These are phyloP conservation scores for Dreissena rostriformis DNA, from an alignment of 1,140 invertebrate genomes.

Conservation along the genomic window DNA sequence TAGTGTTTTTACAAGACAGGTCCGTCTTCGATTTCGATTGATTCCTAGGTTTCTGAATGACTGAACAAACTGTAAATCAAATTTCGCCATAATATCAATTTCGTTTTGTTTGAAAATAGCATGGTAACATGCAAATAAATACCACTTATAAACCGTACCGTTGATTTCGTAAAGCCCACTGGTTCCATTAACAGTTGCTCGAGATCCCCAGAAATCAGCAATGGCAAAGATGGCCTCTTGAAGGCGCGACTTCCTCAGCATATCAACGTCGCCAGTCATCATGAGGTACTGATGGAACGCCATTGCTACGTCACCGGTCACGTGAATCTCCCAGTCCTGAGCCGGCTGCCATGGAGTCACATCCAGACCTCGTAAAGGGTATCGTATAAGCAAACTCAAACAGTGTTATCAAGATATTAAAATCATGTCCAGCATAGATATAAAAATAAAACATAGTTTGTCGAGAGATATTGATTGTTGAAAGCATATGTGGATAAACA, in stretches of 20 bases:
- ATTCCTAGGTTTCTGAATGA: too few relatives aligned
- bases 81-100: too few relatives aligned
- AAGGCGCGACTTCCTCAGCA: slow-evolving; percentile 64
- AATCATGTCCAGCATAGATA: too few relatives aligned
- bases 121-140: too few relatives aligned
- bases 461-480: too few relatives aligned
- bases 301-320: slow-evolving; percentile 81
- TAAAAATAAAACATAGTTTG: too few relatives aligned
- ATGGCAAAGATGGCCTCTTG: slow-evolving; percentile 75
- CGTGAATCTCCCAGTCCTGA: slow-evolving; percentile 77
- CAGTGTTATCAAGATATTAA: too few relatives aligned
- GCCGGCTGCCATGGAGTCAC: slow-evolving; percentile 59
- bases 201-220: slow-evolving; percentile 80
- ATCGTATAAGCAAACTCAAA: background rate
- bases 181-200: slow-evolving; percentile 58
- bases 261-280: slow-evolving; percentile 70
- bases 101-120: too few relatives aligned
- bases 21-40: too few relatives aligned
- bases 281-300: slow-evolving; percentile 80
- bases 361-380: slow-evolving; percentile 68
- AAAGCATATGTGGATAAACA: too few relatives aligned
- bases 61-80: too few relatives aligned
- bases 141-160: slow-evolving; percentile 55
- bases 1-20: too few relatives aligned
- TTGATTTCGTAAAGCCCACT: slow-evolving; percentile 68